Conservation (phyloP, 53 echinoderm and acorn worm genomes). For the Stichopus horrens region DNA sequence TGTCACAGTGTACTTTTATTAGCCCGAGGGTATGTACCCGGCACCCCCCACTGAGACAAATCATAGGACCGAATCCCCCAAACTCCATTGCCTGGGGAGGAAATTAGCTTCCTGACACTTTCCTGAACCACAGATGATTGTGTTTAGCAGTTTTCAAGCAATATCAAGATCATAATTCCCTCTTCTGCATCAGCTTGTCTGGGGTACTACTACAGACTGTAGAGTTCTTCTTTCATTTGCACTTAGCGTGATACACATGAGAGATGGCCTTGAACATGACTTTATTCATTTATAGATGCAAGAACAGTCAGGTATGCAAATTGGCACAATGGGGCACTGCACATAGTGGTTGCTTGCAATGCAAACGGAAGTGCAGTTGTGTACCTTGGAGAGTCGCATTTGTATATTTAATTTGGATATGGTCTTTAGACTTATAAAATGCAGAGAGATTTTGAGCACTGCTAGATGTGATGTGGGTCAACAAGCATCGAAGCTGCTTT, state of each 20-base stretch:
- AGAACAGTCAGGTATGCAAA: slow-evolving; percentile 29
- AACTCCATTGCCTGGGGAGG: slow-evolving; percentile 31
- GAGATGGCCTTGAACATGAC: slow-evolving; percentile 33
- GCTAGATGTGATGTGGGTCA: not conserved
- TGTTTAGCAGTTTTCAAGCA: slow-evolving; percentile 16
- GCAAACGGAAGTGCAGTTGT: slow-evolving; percentile 6
- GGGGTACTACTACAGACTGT: not conserved
- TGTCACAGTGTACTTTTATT: slow-evolving; percentile 43
- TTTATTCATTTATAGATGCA: not conserved
- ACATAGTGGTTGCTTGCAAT: not conserved
- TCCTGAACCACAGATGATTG: slow-evolving; percentile 27
- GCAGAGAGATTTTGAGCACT: not conserved
- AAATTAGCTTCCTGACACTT: slow-evolving; percentile 45
- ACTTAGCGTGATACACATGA: slow-evolving; percentile 19
- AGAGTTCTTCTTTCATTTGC: not conserved
- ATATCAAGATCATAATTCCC: slow-evolving; percentile 22
- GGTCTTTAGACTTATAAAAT: not conserved
- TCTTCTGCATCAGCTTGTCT: slow-evolving; percentile 16
- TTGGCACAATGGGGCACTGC: not conserved
- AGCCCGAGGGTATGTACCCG: slow-evolving; percentile 33
- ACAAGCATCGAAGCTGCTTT: not conserved
- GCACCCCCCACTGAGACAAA: slow-evolving; percentile 38
- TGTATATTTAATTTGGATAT: slow-evolving; percentile 2
- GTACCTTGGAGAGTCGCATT: slow-evolving; percentile 4
- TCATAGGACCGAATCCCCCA: slow-evolving; percentile 43